These are phyloP conservation scores for Brachionus rotundiformis DNA, from an alignment of 1,140 invertebrate species.

Conservation along the genomic window DNA sequence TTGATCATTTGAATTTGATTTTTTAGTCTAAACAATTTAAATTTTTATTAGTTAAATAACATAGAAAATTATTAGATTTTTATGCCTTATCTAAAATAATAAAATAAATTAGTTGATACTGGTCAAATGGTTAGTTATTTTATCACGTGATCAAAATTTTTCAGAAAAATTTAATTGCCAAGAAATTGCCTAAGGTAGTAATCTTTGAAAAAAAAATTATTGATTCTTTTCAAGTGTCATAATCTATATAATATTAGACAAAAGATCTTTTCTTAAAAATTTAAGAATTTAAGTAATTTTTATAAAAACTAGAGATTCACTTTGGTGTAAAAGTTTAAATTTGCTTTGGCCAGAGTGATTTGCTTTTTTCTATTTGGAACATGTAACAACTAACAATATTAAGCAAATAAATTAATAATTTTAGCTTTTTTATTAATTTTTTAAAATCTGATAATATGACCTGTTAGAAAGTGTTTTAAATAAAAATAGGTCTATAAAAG, in stretches of 20 bases:
- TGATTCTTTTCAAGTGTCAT: too few relatives aligned
- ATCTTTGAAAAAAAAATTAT: too few relatives aligned
- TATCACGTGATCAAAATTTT: not conserved
- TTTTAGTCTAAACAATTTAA: conserved; percentile 1
- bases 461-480: too few relatives aligned
- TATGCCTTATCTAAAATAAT: not conserved
- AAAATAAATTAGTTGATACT: not conserved
- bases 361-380: not conserved
- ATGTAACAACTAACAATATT: not conserved
- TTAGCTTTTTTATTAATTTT: too few relatives aligned
- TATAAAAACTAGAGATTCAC: too few relatives aligned
- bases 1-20: not conserved
- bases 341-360: not conserved
- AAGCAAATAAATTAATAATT: not conserved
- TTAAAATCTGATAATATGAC: too few relatives aligned
- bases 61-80: conserved; percentile 1
- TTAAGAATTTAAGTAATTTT: too few relatives aligned
- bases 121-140: not conserved
- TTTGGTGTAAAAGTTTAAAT: too few relatives aligned
- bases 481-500: not conserved
- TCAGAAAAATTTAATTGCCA: not conserved
- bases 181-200: too few relatives aligned
- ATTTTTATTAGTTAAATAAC: not conserved
- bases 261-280: too few relatives aligned
- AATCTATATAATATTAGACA: too few relatives aligned